Conservation (phyloP, 2,888 invertebrate genomes). For the Heterodera filipjevi region DNA sequence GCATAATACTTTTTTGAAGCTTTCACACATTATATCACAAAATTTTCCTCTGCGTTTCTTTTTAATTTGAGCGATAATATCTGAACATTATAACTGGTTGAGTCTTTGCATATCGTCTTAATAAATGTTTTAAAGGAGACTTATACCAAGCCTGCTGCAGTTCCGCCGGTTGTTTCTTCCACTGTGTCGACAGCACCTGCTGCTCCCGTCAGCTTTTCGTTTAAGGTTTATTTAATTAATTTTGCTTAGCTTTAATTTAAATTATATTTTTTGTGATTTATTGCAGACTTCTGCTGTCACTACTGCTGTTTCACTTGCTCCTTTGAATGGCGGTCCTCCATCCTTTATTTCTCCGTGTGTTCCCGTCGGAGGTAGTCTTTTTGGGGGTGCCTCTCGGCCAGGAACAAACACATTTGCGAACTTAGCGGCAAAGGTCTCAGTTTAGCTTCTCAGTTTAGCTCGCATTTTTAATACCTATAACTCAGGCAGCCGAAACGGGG, state of each 20-base stretch:
- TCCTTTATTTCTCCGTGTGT: neutral
- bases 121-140: too few species aligned
- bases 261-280: too few species aligned
- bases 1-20: too few species aligned
- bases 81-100: too few species aligned
- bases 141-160: neutral
- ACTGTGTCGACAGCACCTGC: neutral
- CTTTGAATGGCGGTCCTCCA: neutral
- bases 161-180: neutral
- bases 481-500: neutral
- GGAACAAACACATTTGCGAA: neutral
- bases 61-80: too few species aligned
- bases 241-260: neutral
- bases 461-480: neutral
- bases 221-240: neutral
- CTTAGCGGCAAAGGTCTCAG: neutral
- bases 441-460: neutral
- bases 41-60: too few species aligned
- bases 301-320: neutral
- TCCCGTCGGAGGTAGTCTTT: constrained; percentile 6
- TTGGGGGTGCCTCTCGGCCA: constrained; percentile 12
- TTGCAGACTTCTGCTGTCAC: neutral
- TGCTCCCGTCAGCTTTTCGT: constrained; percentile 2
- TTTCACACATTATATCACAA: too few species aligned
- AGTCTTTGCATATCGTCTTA: too few species aligned